Base-by-base conservation (phyloP, 2,888 invertebrate genomes). In the Anoncus sp. region DNA sequence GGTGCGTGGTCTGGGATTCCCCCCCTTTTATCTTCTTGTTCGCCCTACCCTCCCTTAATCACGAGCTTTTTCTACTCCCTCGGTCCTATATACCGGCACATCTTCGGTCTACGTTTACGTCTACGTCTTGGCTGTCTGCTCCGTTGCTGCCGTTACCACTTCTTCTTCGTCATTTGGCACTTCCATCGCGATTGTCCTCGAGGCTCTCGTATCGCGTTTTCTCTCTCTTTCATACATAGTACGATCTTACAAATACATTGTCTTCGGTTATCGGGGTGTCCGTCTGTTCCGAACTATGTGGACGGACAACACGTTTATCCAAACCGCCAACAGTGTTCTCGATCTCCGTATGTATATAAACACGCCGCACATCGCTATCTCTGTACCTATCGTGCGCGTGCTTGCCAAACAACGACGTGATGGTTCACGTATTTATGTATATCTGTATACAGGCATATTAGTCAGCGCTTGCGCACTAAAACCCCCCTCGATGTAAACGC, bases 1-100 rank as follows among this genome's bases (percentile, higher is more conserved):
- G 85, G 87, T 87, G 82, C 84, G 84, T 85, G 83, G 83, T 81
- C 77, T 76, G 79, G n/a, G n/a, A 63, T 62, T 69, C 77, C 76
- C 74, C 75, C 49, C 77, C 62, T 45, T 31, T 62, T 27, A 18
- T 38, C 18, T 35, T 69, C 16, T 72, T 45, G 18, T 4, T 22
- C 20, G 4, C 24, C 43, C 43, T 27, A 16, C 45, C 20, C 55
- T 55, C 55, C 16, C 67, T 35, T 47, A 31, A 62, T 47, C 22
- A 31, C 51, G 18, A 49, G 47, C 69, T 49, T 43, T 47, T 70
- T 43, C 60, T 45, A 59, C 47, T 22, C n/a, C n/a, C n/a, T 27
- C n/a, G 18, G 43, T 62, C 43, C 70, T 76, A 62, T 55, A n/a
- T n/a, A n/a, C n/a, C n/a, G n/a, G 62, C 67, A 40, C 62, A 53